Base-by-base conservation (phyloP, 2,888 invertebrate species). In the Euzophera pinguis region DNA sequence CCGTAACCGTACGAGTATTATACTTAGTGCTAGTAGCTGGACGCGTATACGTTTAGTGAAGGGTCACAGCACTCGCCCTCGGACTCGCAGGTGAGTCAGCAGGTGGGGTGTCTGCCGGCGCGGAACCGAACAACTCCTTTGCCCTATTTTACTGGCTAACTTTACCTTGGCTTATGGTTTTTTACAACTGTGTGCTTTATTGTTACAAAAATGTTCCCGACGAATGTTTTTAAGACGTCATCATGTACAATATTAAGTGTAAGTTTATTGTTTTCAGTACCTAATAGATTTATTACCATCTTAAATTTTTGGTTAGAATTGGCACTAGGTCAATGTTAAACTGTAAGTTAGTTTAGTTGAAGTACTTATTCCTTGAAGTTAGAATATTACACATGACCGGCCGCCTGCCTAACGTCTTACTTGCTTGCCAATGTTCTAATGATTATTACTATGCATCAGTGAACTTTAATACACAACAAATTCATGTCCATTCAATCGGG, bases 41-140 rank as follows among this genome's bases (percentile, higher is more conserved):
- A 34, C 13, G 14, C 10, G 35, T 17, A 12, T 16, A 1, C 32
- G 50, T 50, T 43, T 17, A 34, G 42, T 50, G 42, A 42, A 42
- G 51, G 51, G 49, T 65, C 68, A 65, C 62, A 65, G 69, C 69
- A 65, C 67, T 67, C 61, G 62, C 48, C 27, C 48, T 34, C 34
- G 34, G 64, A 62, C 65, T 61, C 73, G 75, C 86, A 88, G 86
- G 88, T 90, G 89, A 90, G 75, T 88, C 84, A 83, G 76, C 84
- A 85, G 85, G 86, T 88, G 81, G 89, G 89, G 89, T 89, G 86
- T 52, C 58, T 71, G 69, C 53, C 69, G 75, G 69, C 61, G 85
- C 84, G 86, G 79, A 84, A 88, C 87, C 73, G 63, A 72, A 61
- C 65, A 60, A 60, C 62, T 54, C 67, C 71, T 57, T 54, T 56